Base-by-base conservation (phyloP, 1,140 invertebrate genomes). In the Drosophila miranda region DNA sequence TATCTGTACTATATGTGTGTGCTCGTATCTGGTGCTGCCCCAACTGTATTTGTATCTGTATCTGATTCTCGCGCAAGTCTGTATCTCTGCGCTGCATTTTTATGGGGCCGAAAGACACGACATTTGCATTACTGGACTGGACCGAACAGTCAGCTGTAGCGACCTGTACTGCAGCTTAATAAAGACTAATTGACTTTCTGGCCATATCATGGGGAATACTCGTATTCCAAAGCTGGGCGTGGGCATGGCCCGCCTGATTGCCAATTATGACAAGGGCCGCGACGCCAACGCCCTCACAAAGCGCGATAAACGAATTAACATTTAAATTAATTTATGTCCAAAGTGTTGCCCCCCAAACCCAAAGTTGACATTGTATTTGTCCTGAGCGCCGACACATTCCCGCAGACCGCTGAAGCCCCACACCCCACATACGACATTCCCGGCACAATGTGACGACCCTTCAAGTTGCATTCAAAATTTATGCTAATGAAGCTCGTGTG, bases 141-240 rank as follows among this genome's bases (percentile, higher is more conserved):
- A 64, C 76, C 30, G 8, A 56, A 46, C 52, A 63, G 43, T 53
- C 58, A 38, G 34, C 30, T 19, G 41, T 34, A 7, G 14, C 50
- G 62, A 48, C 62, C 64, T 30, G 28, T 26, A 26, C 28, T 63
- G 56, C 75, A 79, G 72, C 80, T 84, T 86, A 87, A 86, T 86
- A 87, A 86, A 81, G 81, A 86, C 82, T 81, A 86, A 86, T 86
- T 86, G 81, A 86, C 81, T 86, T 87, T 81, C 43, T 73, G 69
- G n/a, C 60, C 70, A 64, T 74, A 73, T 38, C 11, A 5, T 13
- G 34, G 30, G 30, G 30, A 30, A 30, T 30, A 13, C 34, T 38
- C 34, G 34, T 13, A 38, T 38, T 38, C 34, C 48, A 44, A 38
- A 64, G 26, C n/a, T 26, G 38, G 59, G 13, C 43, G 26, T 51